A percentile compares a stretch with the other conserved stretches of the same genome.
These are phyloP conservation scores for Dendronephthya gigantea DNA, from an alignment of 64 coral and sea anemone genomes.

Conservation along the genomic window DNA sequence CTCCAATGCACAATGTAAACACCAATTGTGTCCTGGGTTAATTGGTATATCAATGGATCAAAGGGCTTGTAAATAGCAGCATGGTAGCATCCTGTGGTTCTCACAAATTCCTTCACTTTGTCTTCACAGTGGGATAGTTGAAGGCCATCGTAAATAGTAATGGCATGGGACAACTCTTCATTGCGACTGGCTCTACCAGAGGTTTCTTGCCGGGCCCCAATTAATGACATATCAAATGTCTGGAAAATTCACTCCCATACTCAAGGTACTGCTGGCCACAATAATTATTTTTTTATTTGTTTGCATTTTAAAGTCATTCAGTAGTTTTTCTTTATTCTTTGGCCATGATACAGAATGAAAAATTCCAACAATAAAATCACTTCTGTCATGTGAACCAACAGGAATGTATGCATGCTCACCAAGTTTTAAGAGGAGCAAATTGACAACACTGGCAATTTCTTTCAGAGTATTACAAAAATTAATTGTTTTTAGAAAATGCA, in stretches of 20 bases:
- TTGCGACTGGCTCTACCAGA: background rate
- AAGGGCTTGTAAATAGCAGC: too few relatives aligned
- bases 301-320: too few relatives aligned
- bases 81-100: too few relatives aligned
- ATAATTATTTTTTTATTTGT: background rate
- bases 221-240: background rate
- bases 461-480: constrained; percentile 23
- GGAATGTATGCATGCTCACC: constrained; percentile 9
- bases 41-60: too few relatives aligned
- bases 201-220: background rate
- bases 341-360: constrained; percentile 36
- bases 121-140: too few relatives aligned
- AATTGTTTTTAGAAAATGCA: constrained; percentile 22
- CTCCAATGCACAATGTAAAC: too few relatives aligned
- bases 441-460: background rate
- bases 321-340: too few relatives aligned
- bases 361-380: constrained; percentile 26
- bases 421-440: constrained; percentile 26
- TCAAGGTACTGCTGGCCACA: background rate
- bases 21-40: too few relatives aligned
- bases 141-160: too few relatives aligned
- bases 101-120: too few relatives aligned
- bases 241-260: constrained; percentile 4
- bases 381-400: background rate
- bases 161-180: too few relatives aligned